A percentile compares a stretch with the other conserved stretches of the same genome.
Evolutionary conservation across 2,888 invertebrate genomes (phyloP).

Genomic region (Trissolcus brochymenae): DNA sequence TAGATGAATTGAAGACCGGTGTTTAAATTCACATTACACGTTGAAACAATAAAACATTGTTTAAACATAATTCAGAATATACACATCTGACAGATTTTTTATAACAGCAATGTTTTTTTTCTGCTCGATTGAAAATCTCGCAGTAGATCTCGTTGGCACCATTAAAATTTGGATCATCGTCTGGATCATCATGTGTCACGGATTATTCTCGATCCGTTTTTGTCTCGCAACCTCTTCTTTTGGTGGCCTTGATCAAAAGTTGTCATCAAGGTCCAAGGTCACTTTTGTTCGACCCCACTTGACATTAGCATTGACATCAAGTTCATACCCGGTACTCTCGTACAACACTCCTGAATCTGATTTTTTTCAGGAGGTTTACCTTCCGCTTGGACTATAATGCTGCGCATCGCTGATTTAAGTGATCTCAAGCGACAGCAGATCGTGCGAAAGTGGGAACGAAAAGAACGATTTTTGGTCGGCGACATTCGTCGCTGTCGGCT

Average conservation of each 20-base stretch:
- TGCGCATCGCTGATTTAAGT: conserved; percentile 71
- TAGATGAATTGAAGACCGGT: too few relatives aligned
- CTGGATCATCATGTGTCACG: conserved; percentile 13
- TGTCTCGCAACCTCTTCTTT: conserved; percentile 8
- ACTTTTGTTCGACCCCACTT: conserved; percentile 23
- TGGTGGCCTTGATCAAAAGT: conserved; percentile 18
- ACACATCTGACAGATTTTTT: too few relatives aligned
- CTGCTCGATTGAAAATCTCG: conserved; percentile 4
- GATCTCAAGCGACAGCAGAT: conserved; percentile 73
- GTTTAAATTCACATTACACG: too few relatives aligned
- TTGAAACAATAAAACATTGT: too few relatives aligned
- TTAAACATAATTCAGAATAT: too few relatives aligned
- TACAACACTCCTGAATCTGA: conserved; percentile 45
- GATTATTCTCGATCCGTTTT: conserved; percentile 6
- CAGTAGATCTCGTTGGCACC: conserved; percentile 22
- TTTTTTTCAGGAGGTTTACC: conserved; percentile 72
- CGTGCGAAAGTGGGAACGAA: conserved; percentile 71
- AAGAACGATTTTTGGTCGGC: conserved; percentile 61
- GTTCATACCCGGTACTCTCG: conserved; percentile 13
- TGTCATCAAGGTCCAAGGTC: conserved; percentile 5
- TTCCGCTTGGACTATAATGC: conserved; percentile 69
- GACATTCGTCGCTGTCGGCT: conserved; percentile 56
- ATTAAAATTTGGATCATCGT: conserved; percentile 29
- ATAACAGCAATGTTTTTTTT: conserved; percentile 13
- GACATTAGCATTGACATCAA: conserved; percentile 31